Evolutionary conservation across 1,140 invertebrate genomes (phyloP).

Genomic region (Drosophila nigromelanica): DNA sequence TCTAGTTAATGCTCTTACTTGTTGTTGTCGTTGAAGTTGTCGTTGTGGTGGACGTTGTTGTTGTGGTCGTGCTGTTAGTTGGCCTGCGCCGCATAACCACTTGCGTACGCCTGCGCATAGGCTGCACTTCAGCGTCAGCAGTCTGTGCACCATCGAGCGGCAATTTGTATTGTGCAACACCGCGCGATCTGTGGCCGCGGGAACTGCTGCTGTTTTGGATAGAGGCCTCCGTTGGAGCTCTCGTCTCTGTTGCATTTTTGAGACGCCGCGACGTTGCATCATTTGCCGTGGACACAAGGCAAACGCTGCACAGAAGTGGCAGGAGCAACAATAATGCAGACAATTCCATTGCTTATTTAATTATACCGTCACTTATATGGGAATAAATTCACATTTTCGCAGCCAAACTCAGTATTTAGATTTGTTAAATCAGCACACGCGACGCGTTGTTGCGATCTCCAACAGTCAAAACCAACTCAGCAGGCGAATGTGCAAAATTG

Average conservation of each 20-base stretch:
- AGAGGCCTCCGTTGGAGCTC: conserved; percentile 16
- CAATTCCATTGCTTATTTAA: conserved; percentile 55
- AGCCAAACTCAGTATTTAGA: conserved; percentile 4
- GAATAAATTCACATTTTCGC: conserved; percentile 29
- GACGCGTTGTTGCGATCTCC: conserved; percentile 55
- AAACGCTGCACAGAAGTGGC: conserved; percentile 52
- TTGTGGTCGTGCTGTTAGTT: conserved; percentile 15
- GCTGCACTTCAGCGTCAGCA: conserved; percentile 10
- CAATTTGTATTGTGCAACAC: conserved; percentile 69
- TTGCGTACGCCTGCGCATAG: conserved; percentile 58
- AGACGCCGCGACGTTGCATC: conserved; percentile 52
- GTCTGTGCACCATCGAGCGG: conserved; percentile 31
- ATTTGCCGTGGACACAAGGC: conserved; percentile 34
- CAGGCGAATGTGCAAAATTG: conserved; percentile 68
- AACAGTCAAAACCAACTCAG: conserved; percentile 58
- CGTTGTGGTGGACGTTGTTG: conserved; percentile 46
- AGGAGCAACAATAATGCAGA: conserved; percentile 45
- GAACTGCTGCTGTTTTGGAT: conserved; percentile 27
- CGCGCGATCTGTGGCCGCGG: conserved; percentile 46
- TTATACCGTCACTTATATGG: conserved; percentile 19
- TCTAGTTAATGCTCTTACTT: conserved; percentile 53
- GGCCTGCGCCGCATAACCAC: conserved; percentile 60
- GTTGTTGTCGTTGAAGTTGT: conserved; percentile 55
- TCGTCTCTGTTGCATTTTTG: conserved; percentile 33
- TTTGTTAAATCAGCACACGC: conserved; percentile 7